Evolutionary conservation across 2,888 invertebrate species (phyloP).

Genomic region (Aphidius colemani): DNA sequence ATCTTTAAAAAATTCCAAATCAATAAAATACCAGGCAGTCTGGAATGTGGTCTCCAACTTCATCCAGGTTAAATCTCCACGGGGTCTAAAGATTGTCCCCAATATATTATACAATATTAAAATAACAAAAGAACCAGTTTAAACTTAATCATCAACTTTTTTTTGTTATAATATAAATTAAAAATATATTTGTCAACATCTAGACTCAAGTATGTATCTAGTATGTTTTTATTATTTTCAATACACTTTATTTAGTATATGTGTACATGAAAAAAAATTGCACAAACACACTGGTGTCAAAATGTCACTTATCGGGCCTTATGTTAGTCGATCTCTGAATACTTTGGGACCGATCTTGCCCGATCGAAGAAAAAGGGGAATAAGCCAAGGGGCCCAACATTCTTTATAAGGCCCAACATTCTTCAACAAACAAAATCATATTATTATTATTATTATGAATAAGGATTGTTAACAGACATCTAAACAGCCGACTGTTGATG

Average conservation of each 20-base stretch:
- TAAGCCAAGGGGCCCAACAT: slow-evolving; percentile 2
- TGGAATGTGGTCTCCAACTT: slow-evolving; percentile 36
- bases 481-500: no score
- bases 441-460: no score
- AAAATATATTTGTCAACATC: background rate
- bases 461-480: no score
- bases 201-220: background rate
- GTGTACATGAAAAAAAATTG: slow-evolving; percentile 18
- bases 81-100: no score
- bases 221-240: slow-evolving; percentile 1
- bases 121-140: slow-evolving; percentile 19
- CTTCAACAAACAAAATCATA: no score
- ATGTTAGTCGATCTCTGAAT: slow-evolving; percentile 34
- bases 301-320: slow-evolving; percentile 31
- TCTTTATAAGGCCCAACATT: no score
- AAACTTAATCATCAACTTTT: background rate
- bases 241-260: slow-evolving; percentile 18
- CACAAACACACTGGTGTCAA: slow-evolving; percentile 28
- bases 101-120: no score
- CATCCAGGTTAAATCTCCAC: slow-evolving; percentile 24
- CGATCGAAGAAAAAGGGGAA: slow-evolving; percentile 25
- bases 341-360: slow-evolving; percentile 34
- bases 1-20: slow-evolving; percentile 44
- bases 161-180: no score
- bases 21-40: slow-evolving; percentile 30